Evolutionary conservation across 2,797 vertebrate genomes (phyloP), one percentile per base, ranked within the genome.

Genomic region (Bufotes viridis): DNA sequence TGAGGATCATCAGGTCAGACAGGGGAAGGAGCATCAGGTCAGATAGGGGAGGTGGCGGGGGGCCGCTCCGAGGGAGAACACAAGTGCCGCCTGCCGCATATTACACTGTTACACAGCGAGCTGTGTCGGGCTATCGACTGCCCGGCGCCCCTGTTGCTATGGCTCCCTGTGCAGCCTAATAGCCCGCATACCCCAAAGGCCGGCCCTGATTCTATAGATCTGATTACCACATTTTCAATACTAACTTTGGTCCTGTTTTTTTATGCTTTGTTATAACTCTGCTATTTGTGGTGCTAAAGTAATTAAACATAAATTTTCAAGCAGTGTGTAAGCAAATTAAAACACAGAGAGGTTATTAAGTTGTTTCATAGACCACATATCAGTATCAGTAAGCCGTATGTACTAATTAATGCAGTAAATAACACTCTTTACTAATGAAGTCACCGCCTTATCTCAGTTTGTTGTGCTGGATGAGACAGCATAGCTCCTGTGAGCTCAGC

Each of bases 401-500:
- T 22, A 63, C 70, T 74, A 84, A 84, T 75, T 74, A 84, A 75
- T 61, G 29, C 29, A 75, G 17, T 60, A 84, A 84, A 84, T 75
- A 84, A 74, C 20, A 49, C 53, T 34, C 53, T 74, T 69, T n/a
- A 70, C 82, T 84, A 84, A 84, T 74, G 26, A 74, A 84, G 55
- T 84, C 24, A 34, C 51, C 18, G 53, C 65, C 81, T 82, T 24
- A 57, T 57, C 82, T 29, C 53, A 58, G 53, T 67, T 67, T 86
- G 58, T 24, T 34, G n/a, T 29, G 11, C n/a, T 65, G 67, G 72
- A 86, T 55, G 26, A 69, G 51, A 67, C 61, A 53, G 34, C 18
- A 58, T 10, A 24, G 42, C 26, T 67, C 26, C 61, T 86, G 49
- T 79, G 51, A 79, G 79, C 61, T 86, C 75, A 65, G 22, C 69